Evolutionary conservation across 2,888 invertebrate species (phyloP).

Genomic region (Platerodrilus igneus): DNA sequence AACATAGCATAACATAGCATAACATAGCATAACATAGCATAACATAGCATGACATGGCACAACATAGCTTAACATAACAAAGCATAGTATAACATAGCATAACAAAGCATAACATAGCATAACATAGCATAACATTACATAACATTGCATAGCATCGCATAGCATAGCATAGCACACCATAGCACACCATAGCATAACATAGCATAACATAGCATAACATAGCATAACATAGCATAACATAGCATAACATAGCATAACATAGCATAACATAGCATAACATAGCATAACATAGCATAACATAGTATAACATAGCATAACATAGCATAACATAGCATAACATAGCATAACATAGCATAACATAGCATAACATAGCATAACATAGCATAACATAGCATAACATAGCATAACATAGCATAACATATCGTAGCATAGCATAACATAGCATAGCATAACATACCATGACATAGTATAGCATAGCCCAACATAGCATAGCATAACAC

Average conservation of each 20-base stretch:
- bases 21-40: slow-evolving; percentile 1
- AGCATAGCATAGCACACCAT: slow-evolving; percentile 1
- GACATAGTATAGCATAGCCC: slow-evolving; percentile 2
- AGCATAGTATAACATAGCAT: slow-evolving; percentile 2
- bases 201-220: slow-evolving; percentile 6
- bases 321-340: slow-evolving; percentile 6
- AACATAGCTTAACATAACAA: slow-evolving; percentile 4
- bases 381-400: slow-evolving; percentile 3
- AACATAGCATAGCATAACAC: not conserved
- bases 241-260: slow-evolving; percentile 6
- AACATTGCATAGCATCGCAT: slow-evolving; percentile 1
- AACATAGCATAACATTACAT: not conserved
- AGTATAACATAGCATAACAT: slow-evolving; percentile 5
- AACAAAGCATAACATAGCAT: slow-evolving; percentile 2
- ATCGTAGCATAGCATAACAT: slow-evolving; percentile 2
- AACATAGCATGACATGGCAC: not conserved
- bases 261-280: slow-evolving; percentile 1
- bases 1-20: slow-evolving; percentile 2
- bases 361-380: slow-evolving; percentile 4
- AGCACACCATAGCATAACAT: slow-evolving; percentile 4
- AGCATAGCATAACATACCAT: slow-evolving; percentile 2
- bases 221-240: slow-evolving; percentile 6
- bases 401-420: slow-evolving; percentile 3
- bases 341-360: slow-evolving; percentile 6
- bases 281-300: not conserved